phyloP scores from a whole-genome alignment of 2,888 invertebrate species.

The Halocaridina rubra region DNA sequence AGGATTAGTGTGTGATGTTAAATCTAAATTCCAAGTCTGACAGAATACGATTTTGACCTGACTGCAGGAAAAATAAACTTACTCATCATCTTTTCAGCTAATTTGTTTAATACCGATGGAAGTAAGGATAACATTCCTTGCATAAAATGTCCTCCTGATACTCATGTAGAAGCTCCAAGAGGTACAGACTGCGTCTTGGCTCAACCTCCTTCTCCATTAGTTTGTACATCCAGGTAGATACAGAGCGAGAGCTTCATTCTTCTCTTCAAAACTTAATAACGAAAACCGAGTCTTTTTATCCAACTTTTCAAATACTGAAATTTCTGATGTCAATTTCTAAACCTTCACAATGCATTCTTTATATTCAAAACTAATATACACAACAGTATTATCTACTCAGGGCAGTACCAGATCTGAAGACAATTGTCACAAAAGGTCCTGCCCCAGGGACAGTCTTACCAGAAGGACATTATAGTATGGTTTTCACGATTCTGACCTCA shows the following conservation, averaged over 20 bases:
- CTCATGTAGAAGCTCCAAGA: constrained; percentile 23
- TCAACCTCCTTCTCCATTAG: constrained; percentile 13
- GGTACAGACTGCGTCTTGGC: constrained; percentile 35
- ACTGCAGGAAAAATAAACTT: no score
- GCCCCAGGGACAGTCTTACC: constrained; percentile 4
- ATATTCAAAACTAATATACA: no score
- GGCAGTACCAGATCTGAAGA: constrained; percentile 6
- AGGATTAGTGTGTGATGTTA: no score
- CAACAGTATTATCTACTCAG: no score
- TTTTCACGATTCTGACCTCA: constrained; percentile 1
- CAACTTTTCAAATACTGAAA: no score
- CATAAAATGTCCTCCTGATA: constrained; percentile 41
- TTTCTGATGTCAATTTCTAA: no score
- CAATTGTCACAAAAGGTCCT: constrained; percentile 16
- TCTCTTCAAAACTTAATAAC: background rate
- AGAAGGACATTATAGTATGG: constrained; percentile 31
- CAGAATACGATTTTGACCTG: background rate
- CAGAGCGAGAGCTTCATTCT: background rate
- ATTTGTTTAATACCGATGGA: no score
- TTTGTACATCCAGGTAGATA: constrained; percentile 24
- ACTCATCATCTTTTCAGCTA: no score
- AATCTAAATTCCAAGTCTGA: background rate
- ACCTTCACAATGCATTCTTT: no score
- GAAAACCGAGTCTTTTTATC: no score
- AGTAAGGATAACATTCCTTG: background rate